Evolutionary conservation across 2,888 invertebrate species (phyloP).

Genomic region (Catocala fraxini): DNA sequence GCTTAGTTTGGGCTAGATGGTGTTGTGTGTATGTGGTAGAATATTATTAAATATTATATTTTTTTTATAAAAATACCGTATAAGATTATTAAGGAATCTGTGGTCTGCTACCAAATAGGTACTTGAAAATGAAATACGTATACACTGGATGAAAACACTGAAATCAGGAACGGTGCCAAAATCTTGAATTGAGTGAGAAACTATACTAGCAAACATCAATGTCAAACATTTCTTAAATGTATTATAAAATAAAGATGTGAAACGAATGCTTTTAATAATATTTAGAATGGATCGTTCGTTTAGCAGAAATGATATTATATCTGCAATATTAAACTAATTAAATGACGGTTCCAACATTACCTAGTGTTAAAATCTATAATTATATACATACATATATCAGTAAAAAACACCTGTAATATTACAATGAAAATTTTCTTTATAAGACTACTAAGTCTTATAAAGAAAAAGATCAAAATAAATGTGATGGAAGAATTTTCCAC

Average conservation of each 20-base stretch:
- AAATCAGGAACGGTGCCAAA: conserved; percentile 51
- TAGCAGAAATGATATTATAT: conserved; percentile 28
- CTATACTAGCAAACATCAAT: conserved; percentile 20
- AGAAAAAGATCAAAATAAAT: conserved; percentile 28
- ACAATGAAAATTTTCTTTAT: conserved; percentile 41
- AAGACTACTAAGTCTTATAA: conserved; percentile 35
- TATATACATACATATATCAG: conserved; percentile 32
- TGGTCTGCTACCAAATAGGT: conserved; percentile 7
- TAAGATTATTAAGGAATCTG: conserved; percentile 10
- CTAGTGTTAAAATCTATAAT: conserved; percentile 11
- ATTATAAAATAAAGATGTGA: too few species aligned
- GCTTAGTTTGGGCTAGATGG: too few species aligned
- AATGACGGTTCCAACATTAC: too few species aligned
- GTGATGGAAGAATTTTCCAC: conserved; percentile 12
- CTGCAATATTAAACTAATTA: conserved; percentile 1
- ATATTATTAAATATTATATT: too few species aligned
- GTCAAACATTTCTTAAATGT: conserved; percentile 16
- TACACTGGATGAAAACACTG: conserved; percentile 45
- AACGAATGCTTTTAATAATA: not conserved
- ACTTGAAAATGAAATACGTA: conserved; percentile 20
- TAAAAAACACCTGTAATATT: conserved; percentile 40
- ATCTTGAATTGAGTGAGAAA: conserved; percentile 32
- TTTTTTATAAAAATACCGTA: not conserved
- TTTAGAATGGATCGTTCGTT: conserved; percentile 3
- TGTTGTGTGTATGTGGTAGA: too few species aligned